Conservation (phyloP, 2,888 invertebrate species). For the Cancer borealis region DNA sequence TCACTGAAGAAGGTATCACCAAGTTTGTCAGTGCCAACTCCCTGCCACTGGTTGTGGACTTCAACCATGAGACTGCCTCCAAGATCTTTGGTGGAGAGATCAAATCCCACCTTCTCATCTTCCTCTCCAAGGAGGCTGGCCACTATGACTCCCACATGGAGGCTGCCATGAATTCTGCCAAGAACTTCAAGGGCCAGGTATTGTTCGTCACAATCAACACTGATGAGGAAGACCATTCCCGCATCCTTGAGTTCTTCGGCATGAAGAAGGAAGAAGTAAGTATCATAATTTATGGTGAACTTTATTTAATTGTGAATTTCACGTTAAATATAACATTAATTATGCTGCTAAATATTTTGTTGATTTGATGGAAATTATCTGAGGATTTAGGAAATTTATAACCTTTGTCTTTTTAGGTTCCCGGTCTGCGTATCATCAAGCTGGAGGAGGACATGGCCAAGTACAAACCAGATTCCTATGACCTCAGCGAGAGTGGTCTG, state of each 20-base stretch:
- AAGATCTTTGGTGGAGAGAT: conserved; percentile 99
- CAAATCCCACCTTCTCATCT: conserved; percentile 96
- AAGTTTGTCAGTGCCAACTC: conserved; percentile 91
- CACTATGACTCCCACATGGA: conserved; percentile 90
- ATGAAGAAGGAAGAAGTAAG: conserved; percentile 91
- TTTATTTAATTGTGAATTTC: not conserved
- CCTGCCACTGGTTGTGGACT: conserved; percentile 95
- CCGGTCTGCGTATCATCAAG: conserved; percentile 93
- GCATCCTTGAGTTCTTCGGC: conserved; percentile 99
- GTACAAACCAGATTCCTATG: conserved; percentile 92
- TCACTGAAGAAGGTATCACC: conserved; percentile 86
- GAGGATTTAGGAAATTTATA: not conserved
- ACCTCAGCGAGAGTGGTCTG: conserved; percentile 85
- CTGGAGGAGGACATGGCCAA: conserved; percentile 98
- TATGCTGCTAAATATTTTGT: not conserved
- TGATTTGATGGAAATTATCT: not conserved
- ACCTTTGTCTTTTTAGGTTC: conserved; percentile 81
- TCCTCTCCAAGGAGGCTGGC: conserved; percentile 94
- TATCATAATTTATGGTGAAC: not conserved
- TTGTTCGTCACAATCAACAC: conserved; percentile 97
- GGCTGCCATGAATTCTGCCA: conserved; percentile 90
- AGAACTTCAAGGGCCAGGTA: conserved; percentile 93
- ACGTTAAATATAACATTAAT: not conserved
- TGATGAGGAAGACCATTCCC: conserved; percentile 95
- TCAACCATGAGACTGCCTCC: conserved; percentile 97